Evolutionary conservation across 1,140 invertebrate species (phyloP).

Genomic region (Drosophila grimshawi): DNA sequence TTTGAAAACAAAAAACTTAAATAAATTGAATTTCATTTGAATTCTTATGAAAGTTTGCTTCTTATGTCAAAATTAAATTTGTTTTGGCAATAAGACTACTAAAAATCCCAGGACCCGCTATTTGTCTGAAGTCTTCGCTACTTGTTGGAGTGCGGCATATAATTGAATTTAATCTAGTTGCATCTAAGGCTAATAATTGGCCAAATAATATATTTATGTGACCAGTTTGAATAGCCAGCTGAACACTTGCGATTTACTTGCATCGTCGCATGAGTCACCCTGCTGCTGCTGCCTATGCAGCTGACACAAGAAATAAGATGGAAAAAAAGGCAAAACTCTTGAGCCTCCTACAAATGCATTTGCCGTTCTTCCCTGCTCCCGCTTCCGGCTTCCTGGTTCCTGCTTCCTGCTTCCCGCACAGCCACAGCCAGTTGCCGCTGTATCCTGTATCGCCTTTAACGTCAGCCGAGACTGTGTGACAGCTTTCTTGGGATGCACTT

Average conservation of each 20-base stretch:
- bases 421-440: slow-evolving; percentile 1
- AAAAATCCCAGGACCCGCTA: no score
- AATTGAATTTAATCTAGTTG: no score
- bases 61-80: no score
- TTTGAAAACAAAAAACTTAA: no score
- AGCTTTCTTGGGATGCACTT: slow-evolving; percentile 79
- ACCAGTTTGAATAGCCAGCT: no score
- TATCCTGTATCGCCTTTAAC: slow-evolving; percentile 35
- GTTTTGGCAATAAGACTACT: no score
- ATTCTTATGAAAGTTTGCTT: no score
- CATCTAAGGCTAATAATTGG: no score
- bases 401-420: not conserved
- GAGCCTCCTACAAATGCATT: slow-evolving; percentile 53
- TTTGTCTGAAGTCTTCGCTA: no score
- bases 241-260: not conserved
- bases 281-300: slow-evolving; percentile 7
- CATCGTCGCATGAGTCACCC: slow-evolving; percentile 11
- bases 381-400: not conserved
- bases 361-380: not conserved
- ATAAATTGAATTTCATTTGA: no score
- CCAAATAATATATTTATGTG: no score
- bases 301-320: not conserved
- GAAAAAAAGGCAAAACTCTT: slow-evolving; percentile 26
- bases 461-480: slow-evolving; percentile 59
- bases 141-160: no score